These are phyloP conservation scores for Semnornis frantzii DNA, from an alignment of 2,113 vertebrate genomes.

Conservation along the genomic window DNA sequence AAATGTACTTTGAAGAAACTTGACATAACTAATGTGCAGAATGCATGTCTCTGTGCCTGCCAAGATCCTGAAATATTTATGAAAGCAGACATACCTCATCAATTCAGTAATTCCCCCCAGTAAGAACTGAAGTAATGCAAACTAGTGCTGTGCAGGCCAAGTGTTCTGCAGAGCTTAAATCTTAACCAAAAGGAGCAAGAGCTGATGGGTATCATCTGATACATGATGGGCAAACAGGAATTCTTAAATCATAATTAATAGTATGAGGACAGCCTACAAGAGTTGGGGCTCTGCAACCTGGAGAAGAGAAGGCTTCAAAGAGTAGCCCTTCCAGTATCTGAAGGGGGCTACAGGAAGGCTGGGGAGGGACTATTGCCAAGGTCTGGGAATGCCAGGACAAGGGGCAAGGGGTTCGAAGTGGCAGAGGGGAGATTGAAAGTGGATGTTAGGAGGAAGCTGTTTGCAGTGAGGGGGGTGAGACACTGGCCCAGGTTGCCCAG, in stretches of 20 bases:
- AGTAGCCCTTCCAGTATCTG: too few relatives aligned
- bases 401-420: too few relatives aligned
- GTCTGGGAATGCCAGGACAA: too few relatives aligned
- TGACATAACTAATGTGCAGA: background rate
- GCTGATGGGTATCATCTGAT: background rate
- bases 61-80: background rate
- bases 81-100: constrained; percentile 25
- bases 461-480: too few relatives aligned
- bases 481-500: too few relatives aligned
- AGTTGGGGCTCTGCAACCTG: too few relatives aligned
- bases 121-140: constrained; percentile 20
- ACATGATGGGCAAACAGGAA: background rate
- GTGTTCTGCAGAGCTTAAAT: constrained; percentile 15
- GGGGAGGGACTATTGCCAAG: too few relatives aligned
- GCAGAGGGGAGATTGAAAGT: too few relatives aligned
- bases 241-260: constrained; percentile 27
- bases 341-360: too few relatives aligned
- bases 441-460: too few relatives aligned
- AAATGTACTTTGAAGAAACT: background rate
- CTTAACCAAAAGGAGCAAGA: constrained; percentile 33
- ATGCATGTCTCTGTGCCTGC: background rate
- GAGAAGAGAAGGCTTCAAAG: too few relatives aligned
- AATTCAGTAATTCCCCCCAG: background rate
- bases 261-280: background rate
- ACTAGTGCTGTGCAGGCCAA: background rate